Evolutionary conservation across 2,888 invertebrate genomes (phyloP).

Genomic region (Tipula confusa): DNA sequence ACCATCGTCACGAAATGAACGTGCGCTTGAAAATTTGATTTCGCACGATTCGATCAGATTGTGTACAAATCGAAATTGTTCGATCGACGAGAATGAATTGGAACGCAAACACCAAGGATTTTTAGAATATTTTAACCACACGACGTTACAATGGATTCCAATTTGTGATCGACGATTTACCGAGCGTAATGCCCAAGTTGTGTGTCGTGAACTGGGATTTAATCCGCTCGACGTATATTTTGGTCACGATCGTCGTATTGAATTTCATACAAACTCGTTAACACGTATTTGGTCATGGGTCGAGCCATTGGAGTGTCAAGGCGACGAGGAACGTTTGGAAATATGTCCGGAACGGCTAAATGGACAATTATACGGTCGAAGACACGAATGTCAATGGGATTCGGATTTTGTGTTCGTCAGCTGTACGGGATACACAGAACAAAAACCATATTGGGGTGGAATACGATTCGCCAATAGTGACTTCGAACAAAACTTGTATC

Average conservation of each 20-base stretch:
- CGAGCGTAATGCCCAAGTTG: conserved; percentile 93
- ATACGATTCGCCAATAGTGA: conserved; percentile 85
- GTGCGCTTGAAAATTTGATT: conserved; percentile 56
- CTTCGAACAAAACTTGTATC: conserved; percentile 81
- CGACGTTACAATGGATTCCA: conserved; percentile 94
- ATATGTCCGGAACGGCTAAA: conserved; percentile 85
- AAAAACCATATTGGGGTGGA: conserved; percentile 86
- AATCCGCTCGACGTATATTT: conserved; percentile 86
- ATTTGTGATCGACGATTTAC: conserved; percentile 95
- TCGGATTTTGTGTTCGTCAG: conserved; percentile 89
- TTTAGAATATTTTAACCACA: conserved; percentile 89
- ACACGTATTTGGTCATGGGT: conserved; percentile 92
- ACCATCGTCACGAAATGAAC: conserved; percentile 37
- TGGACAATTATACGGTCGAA: conserved; percentile 81
- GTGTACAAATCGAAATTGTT: conserved; percentile 71
- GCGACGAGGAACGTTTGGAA: conserved; percentile 69
- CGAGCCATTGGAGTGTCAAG: conserved; percentile 81
- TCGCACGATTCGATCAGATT: conserved; percentile 65
- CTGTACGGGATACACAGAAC: conserved; percentile 64
- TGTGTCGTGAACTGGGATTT: conserved; percentile 87
- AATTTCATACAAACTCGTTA: conserved; percentile 83
- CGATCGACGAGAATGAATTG: conserved; percentile 53
- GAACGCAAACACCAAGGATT: conserved; percentile 72
- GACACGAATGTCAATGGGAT: conserved; percentile 84
- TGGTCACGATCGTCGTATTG: conserved; percentile 76